Base-by-base conservation (phyloP, 2,888 invertebrate genomes). In the Tortrix viridana region DNA sequence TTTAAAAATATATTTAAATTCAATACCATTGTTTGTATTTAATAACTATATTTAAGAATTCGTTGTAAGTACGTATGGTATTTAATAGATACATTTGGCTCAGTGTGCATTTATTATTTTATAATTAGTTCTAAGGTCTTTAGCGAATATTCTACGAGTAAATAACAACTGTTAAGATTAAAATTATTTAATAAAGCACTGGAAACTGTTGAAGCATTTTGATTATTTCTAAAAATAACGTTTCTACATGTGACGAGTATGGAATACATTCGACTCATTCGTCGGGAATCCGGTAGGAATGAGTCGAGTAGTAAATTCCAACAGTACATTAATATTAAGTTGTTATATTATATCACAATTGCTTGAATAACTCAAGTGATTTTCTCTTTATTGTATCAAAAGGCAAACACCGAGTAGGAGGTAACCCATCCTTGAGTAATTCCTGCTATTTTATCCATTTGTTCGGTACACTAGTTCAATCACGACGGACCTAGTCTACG, bases 41-140 rank as follows among this genome's bases (percentile, higher is more conserved):
- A 62, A 41, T 46, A 1, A 50, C 9, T 62, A 62, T 12, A 53
- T 43, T 65, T 60, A 58, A 44, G 50, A 47, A 60, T 46, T 56
- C 14, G 23, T 46, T 63, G 50, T 58, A 55, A 32, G 49, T 58
- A 55, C 41, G 49, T 57, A 52, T 41, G n/a, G 18, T 37, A 55
- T n/a, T 46, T 22, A 54, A 12, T 50, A 52, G 23, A 23, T 49
- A 49, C 44, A 66, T 62, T 65, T 60, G 66, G 79, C 77, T 80
- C 80, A 77, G 79, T 67, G 72, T 82, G 85, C 85, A 85, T 85
- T 85, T 85, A 84, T 81, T 75, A 70, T 69, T 71, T 65, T 62
- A 37, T 55, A 67, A 65, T 50, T 49, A 32, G 23, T 61, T 66
- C 60, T 67, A 72, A 74, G 73, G 71, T 6, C 62, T 67, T 68